Percentiles rank a stretch among this genome's conserved stretches.
Conservation (phyloP, 2,113 vertebrate species). For the Empidonax alnorum region DNA sequence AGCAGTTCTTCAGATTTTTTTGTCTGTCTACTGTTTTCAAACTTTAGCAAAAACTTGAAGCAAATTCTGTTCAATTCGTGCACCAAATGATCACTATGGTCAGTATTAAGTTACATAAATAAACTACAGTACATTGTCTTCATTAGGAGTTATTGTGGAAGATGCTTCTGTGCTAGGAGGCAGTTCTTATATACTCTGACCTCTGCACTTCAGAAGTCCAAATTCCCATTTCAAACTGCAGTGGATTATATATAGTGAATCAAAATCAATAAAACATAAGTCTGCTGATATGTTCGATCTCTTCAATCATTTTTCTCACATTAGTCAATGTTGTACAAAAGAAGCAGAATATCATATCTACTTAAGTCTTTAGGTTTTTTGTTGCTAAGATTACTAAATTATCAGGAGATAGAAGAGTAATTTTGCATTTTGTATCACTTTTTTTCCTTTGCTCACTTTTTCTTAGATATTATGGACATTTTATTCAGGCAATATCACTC, state of each 20-base stretch:
- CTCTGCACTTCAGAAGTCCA: background rate
- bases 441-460: background rate
- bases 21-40: background rate
- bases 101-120: background rate
- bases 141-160: background rate
- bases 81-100: background rate
- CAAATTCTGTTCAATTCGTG: background rate
- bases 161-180: background rate
- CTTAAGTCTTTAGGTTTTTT: background rate
- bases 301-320: slow-evolving; percentile 3
- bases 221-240: background rate
- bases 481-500: background rate
- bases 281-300: background rate
- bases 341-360: background rate
- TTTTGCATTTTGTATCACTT: background rate
- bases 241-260: background rate
- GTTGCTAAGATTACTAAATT: background rate
- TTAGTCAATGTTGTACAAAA: background rate
- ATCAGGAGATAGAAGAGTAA: background rate
- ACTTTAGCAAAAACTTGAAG: background rate
- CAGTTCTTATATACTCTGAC: background rate
- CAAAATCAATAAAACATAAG: background rate
- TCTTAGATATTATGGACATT: background rate
- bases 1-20: background rate
- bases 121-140: background rate